phyloP scores from a whole-genome alignment of 2,113 vertebrate species.

The Pagrus major region DNA sequence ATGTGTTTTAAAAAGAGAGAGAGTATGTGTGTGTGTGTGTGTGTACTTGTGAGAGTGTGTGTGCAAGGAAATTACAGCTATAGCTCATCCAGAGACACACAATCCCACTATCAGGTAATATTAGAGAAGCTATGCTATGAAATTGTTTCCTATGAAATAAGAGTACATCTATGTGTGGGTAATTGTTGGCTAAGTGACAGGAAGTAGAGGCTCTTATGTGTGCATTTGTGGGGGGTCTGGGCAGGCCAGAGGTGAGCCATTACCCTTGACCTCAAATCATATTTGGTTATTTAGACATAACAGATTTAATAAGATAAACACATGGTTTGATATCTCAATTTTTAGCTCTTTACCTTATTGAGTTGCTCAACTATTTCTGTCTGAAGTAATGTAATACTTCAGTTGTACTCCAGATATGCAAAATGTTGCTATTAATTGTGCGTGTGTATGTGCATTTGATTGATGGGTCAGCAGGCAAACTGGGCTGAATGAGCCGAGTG shows the following conservation, averaged over 20 bases:
- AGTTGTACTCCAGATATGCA: constrained; percentile 20
- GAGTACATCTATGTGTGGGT: constrained; percentile 58
- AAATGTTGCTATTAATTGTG: constrained; percentile 43
- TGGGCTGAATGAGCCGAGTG: constrained; percentile 53
- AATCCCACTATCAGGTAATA: constrained; percentile 58
- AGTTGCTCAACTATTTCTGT: constrained; percentile 11
- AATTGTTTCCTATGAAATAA: constrained; percentile 53
- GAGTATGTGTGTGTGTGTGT: neutral
- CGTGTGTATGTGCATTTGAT: constrained; percentile 63
- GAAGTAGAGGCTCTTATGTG: constrained; percentile 43
- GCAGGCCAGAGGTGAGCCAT: constrained; percentile 4
- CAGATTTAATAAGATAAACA: constrained; percentile 4
- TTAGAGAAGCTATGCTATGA: constrained; percentile 45
- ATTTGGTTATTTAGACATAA: constrained; percentile 40
- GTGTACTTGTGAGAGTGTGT: neutral
- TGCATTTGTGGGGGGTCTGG: constrained; percentile 17
- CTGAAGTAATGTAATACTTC: constrained; percentile 16
- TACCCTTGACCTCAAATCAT: constrained; percentile 32
- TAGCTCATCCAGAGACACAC: constrained; percentile 84
- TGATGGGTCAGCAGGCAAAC: constrained; percentile 76
- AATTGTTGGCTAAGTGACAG: constrained; percentile 69
- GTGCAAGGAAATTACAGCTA: constrained; percentile 91
- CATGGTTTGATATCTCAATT: neutral
- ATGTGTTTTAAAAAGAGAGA: constrained; percentile 76
- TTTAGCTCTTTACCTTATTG: neutral